Percentiles rank a stretch among this genome's conserved stretches.
phyloP scores from a whole-genome alignment of 1,140 invertebrate genomes.

The Pogonomyrmex californicus region DNA sequence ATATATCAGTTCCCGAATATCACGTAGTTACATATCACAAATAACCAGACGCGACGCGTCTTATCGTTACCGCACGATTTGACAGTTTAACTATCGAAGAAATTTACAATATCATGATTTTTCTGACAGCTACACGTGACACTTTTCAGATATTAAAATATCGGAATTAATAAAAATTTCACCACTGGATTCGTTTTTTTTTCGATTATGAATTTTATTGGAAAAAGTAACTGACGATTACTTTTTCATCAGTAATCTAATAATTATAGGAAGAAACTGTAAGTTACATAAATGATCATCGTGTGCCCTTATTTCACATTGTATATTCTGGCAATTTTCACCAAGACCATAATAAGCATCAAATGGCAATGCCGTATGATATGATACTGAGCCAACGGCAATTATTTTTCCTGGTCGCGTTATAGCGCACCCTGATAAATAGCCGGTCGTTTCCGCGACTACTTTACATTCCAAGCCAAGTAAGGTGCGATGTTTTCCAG shows the following conservation, averaged over 20 bases:
- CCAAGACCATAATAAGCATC: conserved; percentile 28
- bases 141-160: background rate
- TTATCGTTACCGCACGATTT: background rate
- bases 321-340: conserved; percentile 6
- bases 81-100: background rate
- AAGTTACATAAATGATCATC: background rate
- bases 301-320: background rate
- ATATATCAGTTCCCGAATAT: conserved; percentile 40
- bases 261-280: background rate
- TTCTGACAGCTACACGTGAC: background rate
- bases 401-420: conserved; percentile 39
- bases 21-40: background rate
- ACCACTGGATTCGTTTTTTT: background rate
- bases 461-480: conserved; percentile 44
- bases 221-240: background rate
- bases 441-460: conserved; percentile 33
- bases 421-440: conserved; percentile 48
- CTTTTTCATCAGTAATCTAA: background rate
- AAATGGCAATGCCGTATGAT: conserved; percentile 18
- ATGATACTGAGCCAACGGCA: conserved; percentile 39
- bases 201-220: background rate
- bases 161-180: background rate
- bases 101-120: background rate
- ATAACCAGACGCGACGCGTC: conserved; percentile 3
- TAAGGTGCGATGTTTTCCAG: conserved; percentile 60